Evolutionary conservation across 2,888 invertebrate species (phyloP), one percentile per base, ranked within the genome.

Genomic region (Eulithis prunata): DNA sequence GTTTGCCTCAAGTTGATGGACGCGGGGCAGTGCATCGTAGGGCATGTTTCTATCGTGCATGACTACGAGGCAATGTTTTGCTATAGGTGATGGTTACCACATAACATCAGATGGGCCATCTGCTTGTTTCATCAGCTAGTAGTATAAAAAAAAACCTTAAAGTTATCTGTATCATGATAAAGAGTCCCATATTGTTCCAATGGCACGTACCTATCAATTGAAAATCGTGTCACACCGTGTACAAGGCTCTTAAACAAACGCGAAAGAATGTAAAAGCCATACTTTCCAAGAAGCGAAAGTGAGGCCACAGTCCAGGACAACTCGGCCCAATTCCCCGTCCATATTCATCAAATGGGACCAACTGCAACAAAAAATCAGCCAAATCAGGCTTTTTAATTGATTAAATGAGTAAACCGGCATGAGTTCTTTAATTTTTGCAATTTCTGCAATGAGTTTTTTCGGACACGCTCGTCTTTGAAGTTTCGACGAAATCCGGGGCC

Each of bases 251-350:
- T 51, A 45, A 28, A 45, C 36, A 36, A 53, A 57, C 62, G 64
- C 38, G 38, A 13, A 57, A 68, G 63, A 72, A 75, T 69, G 70
- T 68, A 66, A 71, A 65, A 66, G 68, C 62, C 11, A 70, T 68
- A 69, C 69, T 74, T 76, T 71, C 73, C 58, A 56, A 71, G 74
- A 77, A 75, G 55, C 68, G 74, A 77, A 76, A 76, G 77, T 72
- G 58, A 54, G 55, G 62, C 14, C 52, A n/a, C 43, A 14, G 57
- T 55, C 21, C 51, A 36, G 65, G 65, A 57, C 52, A 54, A 62
- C 75, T 73, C 77, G 79, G 74, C 78, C 77, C 72, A 79, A 80
- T 76, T 78, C 69, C 14, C 68, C 71, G 64, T 75, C 55, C 55
- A 70, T 59, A 62, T 61, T 60, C 70, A 56, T 47, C 55, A 53